Conservation (phyloP, 1,140 invertebrate species). For the Yoshiicerus persimilis region DNA sequence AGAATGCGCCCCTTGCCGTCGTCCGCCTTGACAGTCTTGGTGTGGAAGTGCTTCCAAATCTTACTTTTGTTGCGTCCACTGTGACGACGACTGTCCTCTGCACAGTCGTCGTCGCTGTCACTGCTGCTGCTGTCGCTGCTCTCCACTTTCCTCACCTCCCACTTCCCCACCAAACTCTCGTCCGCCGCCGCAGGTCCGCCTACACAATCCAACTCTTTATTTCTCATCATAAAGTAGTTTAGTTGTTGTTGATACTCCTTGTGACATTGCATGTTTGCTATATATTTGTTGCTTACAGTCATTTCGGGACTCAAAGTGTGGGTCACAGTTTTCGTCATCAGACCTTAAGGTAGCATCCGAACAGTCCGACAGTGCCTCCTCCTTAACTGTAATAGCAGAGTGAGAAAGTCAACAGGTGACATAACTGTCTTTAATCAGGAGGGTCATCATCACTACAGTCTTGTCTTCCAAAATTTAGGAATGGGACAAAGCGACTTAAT, state of each 20-base stretch:
- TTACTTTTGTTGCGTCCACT: not conserved
- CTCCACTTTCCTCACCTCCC: not conserved
- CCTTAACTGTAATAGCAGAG: not conserved
- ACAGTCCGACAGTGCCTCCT: not conserved
- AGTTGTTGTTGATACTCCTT: too few relatives aligned
- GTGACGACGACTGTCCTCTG: not conserved
- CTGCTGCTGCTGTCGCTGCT: not conserved
- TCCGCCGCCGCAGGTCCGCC: not conserved
- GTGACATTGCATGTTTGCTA: too few relatives aligned
- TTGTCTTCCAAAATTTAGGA: too few relatives aligned
- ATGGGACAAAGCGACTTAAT: too few relatives aligned
- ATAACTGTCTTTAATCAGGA: too few relatives aligned
- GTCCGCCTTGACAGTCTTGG: not conserved
- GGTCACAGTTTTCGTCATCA: not conserved
- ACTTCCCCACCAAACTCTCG: not conserved
- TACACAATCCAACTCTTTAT: too few relatives aligned
- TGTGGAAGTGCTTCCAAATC: not conserved
- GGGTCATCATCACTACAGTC: too few relatives aligned
- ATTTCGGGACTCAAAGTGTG: not conserved
- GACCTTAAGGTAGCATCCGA: not conserved
- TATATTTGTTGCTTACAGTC: not conserved
- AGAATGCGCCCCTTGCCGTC: not conserved
- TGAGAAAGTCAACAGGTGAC: too few relatives aligned
- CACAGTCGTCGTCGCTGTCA: not conserved
- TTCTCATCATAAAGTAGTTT: too few relatives aligned